Conservation (phyloP, 2,113 vertebrate genomes). For the Lasiurus borealis region DNA sequence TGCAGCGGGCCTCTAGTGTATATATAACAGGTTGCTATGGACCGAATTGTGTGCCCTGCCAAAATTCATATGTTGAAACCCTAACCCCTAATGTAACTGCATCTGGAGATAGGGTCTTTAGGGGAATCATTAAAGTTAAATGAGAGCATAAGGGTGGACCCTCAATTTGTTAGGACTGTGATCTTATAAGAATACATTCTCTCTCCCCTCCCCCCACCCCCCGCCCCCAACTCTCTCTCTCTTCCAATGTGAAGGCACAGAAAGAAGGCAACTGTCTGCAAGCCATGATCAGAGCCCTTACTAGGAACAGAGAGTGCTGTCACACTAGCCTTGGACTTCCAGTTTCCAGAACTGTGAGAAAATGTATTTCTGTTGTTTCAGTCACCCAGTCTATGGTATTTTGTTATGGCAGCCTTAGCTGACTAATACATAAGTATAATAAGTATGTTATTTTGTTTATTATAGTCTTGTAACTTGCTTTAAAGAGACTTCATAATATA, state of each 20-base stretch:
- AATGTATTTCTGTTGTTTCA: slow-evolving; percentile 6
- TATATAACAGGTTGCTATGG: neutral
- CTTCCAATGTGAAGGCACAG: neutral
- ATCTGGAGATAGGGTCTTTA: neutral
- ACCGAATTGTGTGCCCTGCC: neutral
- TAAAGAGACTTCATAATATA: neutral
- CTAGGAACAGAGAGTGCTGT: neutral
- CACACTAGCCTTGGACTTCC: neutral
- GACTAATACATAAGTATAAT: neutral
- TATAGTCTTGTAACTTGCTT: slow-evolving; percentile 27
- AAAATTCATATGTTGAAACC: neutral
- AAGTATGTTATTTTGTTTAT: neutral
- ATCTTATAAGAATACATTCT: neutral
- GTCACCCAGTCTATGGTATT: neutral
- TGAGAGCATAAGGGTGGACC: neutral
- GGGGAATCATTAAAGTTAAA: neutral
- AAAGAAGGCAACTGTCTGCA: neutral
- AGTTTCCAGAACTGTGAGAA: neutral
- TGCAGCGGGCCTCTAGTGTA: neutral
- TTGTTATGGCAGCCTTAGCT: neutral
- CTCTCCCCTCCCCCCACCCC: neutral
- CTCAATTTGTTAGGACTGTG: neutral
- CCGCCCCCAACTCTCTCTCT: no score
- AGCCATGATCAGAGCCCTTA: neutral
- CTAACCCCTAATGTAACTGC: neutral